A percentile compares a stretch with the other conserved stretches of the same genome.
These are phyloP conservation scores for Intellagama lesueurii DNA, from an alignment of 2,797 vertebrate species.

Conservation along the genomic window DNA sequence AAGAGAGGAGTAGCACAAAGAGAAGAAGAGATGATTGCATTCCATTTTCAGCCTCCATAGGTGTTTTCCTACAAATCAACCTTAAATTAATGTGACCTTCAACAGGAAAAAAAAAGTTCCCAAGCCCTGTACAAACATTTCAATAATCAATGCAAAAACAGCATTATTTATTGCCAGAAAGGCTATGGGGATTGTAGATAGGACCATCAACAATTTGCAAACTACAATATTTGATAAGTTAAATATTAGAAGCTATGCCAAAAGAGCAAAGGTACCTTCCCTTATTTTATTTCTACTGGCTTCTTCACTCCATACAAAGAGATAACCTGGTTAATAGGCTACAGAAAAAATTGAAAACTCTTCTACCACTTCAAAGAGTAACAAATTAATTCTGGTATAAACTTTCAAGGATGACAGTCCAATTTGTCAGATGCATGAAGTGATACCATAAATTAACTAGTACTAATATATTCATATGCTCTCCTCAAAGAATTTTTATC, in stretches of 20 bases:
- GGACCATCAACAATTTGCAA: not conserved
- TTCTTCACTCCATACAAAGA: not conserved
- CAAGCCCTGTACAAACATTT: not conserved
- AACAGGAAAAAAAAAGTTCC: not conserved
- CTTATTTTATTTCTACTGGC: not conserved
- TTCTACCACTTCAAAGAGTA: not conserved
- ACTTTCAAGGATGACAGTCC: not conserved
- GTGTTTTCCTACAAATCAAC: not conserved
- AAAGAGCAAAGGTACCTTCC: constrained; percentile 6
- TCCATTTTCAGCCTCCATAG: not conserved
- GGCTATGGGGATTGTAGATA: not conserved
- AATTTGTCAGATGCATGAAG: not conserved
- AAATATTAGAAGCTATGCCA: not conserved
- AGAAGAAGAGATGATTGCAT: not conserved
- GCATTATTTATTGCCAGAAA: not conserved
- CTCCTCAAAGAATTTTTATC: not conserved
- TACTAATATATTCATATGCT: not conserved
- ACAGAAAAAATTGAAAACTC: too few relatives aligned
- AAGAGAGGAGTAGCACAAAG: not conserved
- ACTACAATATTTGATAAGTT: constrained; percentile 28
- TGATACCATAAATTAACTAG: not conserved
- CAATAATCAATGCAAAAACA: not conserved
- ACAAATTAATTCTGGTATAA: not conserved
- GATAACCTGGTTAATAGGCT: too few relatives aligned
- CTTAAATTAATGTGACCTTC: not conserved